Percentiles rank a stretch among this genome's conserved stretches.
These are phyloP conservation scores for Leucania comma DNA, from an alignment of 2,888 invertebrate species.

Conservation along the genomic window DNA sequence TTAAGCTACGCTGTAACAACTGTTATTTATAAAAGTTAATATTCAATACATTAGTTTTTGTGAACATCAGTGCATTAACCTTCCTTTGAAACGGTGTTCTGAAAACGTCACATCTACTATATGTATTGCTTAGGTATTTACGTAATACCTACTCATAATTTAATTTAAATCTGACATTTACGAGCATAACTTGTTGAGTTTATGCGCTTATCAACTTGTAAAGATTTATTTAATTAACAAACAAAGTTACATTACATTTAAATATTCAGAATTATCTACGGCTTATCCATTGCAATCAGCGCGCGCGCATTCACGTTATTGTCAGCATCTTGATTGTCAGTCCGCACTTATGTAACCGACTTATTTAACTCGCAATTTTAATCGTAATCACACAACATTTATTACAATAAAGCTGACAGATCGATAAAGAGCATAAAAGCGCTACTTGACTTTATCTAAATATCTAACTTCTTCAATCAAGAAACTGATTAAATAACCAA, in stretches of 20 bases:
- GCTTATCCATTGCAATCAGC: slow-evolving; percentile 61
- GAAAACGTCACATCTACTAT: slow-evolving; percentile 45
- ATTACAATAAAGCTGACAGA: slow-evolving; percentile 59
- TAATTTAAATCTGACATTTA: slow-evolving; percentile 52
- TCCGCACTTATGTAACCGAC: slow-evolving; percentile 61
- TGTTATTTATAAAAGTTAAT: slow-evolving; percentile 39
- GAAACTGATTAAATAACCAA: slow-evolving; percentile 49
- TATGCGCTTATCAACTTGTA: slow-evolving; percentile 41
- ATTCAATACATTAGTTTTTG: slow-evolving; percentile 48
- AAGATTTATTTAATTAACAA: slow-evolving; percentile 55
- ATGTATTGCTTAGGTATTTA: slow-evolving; percentile 17
- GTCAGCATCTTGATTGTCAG: slow-evolving; percentile 55
- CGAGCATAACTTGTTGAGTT: slow-evolving; percentile 30
- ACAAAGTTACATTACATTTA: slow-evolving; percentile 54
- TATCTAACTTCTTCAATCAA: slow-evolving; percentile 45
- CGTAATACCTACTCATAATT: slow-evolving; percentile 37
- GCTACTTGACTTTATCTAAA: slow-evolving; percentile 55
- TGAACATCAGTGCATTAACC: slow-evolving; percentile 53
- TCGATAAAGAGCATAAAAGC: slow-evolving; percentile 54
- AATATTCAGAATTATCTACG: slow-evolving; percentile 52
- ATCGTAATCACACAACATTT: slow-evolving; percentile 59
- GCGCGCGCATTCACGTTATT: slow-evolving; percentile 54
- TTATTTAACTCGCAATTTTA: slow-evolving; percentile 56
- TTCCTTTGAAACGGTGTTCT: slow-evolving; percentile 38
- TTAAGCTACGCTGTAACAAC: slow-evolving; percentile 32